Evolutionary conservation across 1,140 invertebrate genomes (phyloP).

Genomic region (Brachionus manjavacas): DNA sequence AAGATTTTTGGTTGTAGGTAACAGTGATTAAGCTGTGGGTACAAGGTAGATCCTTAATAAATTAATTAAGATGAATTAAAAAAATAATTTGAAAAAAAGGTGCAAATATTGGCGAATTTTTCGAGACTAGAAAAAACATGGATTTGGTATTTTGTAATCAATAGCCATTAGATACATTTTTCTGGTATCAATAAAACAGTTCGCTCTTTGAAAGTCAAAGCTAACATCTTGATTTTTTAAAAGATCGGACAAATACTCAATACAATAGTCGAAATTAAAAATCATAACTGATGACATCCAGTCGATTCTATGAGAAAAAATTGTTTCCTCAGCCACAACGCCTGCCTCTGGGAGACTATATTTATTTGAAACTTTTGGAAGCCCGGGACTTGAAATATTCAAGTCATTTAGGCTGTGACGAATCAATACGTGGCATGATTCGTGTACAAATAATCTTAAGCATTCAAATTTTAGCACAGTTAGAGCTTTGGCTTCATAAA

Average conservation of each 20-base stretch:
- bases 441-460: not conserved
- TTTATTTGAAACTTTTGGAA: not conserved
- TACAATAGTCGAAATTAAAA: not conserved
- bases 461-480: not conserved
- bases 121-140: not conserved
- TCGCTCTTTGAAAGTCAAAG: not conserved
- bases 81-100: no score
- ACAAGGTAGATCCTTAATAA: no score
- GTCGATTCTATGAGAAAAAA: constrained; percentile 7
- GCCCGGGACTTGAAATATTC: not conserved
- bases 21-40: no score
- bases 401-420: not conserved
- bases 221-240: not conserved
- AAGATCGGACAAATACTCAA: not conserved
- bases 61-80: no score
- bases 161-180: not conserved
- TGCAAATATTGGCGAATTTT: no score
- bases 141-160: not conserved
- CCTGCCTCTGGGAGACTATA: not conserved
- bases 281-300: not conserved
- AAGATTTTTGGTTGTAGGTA: no score
- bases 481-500: not conserved
- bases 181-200: not conserved
- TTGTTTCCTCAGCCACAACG: not conserved
- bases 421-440: not conserved